Base-by-base conservation (phyloP, 2,888 invertebrate genomes). In the Pyrocoelia pectoralis region DNA sequence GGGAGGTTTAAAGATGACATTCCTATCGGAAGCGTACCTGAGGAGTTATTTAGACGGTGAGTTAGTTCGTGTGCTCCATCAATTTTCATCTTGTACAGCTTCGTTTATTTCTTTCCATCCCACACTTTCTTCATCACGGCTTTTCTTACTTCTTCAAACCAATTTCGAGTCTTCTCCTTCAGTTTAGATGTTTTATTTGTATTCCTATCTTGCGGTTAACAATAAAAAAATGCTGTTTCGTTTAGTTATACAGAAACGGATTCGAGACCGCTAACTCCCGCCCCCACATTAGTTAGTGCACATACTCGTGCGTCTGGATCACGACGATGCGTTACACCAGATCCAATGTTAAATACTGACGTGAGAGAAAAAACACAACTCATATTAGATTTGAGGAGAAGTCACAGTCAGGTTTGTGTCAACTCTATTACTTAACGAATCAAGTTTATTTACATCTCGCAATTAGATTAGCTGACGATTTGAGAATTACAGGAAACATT, bases 201-300 rank as follows among this genome's bases (percentile, higher is more conserved):
- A n/a, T n/a, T n/a, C n/a, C n/a, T n/a, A n/a, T n/a, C n/a, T n/a
- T n/a, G n/a, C n/a, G n/a, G n/a, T n/a, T n/a, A 8, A 8, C 12
- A 13, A 6, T 6, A 24, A 5, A 24, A 3, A 24, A 24, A 3
- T 49, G 12, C 6, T 3, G 14, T 13, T 13, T 43, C 4, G n/a
- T 9, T 38, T 65, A 89, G 91, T 67, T 94, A 93, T 74, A 91
- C 93, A 0, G 93, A 93, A 72, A 94, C 93, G 0, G 94, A 94
- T 77, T 94, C 94, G 0, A 84, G 94, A 17, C 93, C 94, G 0
- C 80, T 90, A 67, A 93, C 93, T 0, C 94, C 94, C 0, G 89
- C 92, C 0, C 92, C 92, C 0, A 92, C 91, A 0, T 83, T 91
- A 2, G 89, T 88, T 5, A 92, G 92, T 75, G 89, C 88, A 70